phyloP scores from a whole-genome alignment of 2,797 vertebrate species.

The Pyrrhura leucotis region DNA sequence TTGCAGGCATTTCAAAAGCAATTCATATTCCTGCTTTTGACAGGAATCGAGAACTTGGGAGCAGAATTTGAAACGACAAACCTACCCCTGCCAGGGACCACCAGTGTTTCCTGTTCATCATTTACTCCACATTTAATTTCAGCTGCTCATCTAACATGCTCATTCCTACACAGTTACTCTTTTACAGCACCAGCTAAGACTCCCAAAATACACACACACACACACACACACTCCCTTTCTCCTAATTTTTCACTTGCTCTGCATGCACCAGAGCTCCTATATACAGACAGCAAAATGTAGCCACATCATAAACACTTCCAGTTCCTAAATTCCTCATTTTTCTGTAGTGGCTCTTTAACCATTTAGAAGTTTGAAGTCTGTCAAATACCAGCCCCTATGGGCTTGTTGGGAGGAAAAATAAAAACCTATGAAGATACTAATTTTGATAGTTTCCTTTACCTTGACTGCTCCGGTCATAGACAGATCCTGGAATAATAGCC shows the following conservation, averaged over 20 bases:
- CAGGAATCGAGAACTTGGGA: background rate
- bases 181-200: fast-evolving
- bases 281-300: background rate
- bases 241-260: background rate
- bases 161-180: background rate
- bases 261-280: background rate
- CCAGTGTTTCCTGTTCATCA: background rate
- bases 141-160: fast-evolving
- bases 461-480: conserved; percentile 93
- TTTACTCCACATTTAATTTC: background rate
- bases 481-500: conserved; percentile 96
- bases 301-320: fast-evolving
- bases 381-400: background rate
- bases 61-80: background rate
- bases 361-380: background rate
- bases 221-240: background rate
- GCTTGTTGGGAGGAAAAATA: fast-evolving
- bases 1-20: fast-evolving
- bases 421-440: fast-evolving
- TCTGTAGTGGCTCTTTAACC: background rate
- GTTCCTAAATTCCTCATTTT: background rate
- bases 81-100: background rate
- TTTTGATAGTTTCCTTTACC: conserved; percentile 72
- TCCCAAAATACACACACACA: too few relatives aligned
- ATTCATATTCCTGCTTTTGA: background rate